Conservation (phyloP, 37 sponge, comb jelly and placozoan species). For the Beroe ovata region DNA sequence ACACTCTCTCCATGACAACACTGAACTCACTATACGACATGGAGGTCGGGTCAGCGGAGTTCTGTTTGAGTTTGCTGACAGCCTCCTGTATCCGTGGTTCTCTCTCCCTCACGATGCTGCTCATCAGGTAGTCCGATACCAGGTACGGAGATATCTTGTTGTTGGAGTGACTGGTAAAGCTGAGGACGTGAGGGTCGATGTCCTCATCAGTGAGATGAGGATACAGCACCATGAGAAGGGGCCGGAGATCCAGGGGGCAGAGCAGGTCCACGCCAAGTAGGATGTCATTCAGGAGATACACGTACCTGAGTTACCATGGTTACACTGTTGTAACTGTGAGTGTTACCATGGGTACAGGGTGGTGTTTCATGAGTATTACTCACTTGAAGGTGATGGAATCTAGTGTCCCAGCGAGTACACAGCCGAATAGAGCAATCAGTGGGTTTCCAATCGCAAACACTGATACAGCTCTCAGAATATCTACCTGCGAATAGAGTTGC, state of each 20-base stretch:
- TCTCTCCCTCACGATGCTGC: conserved; percentile 24
- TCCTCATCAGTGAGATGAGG: conserved; percentile 59
- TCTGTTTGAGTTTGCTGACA: conserved; percentile 33
- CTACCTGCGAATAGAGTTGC: conserved; percentile 3
- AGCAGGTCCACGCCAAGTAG: conserved; percentile 35
- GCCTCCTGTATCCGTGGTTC: conserved; percentile 23
- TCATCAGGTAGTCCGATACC: conserved; percentile 51
- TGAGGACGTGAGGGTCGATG: conserved; percentile 62
- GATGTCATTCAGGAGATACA: conserved; percentile 65
- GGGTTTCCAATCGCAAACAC: conserved; percentile 24
- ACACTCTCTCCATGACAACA: conserved; percentile 31
- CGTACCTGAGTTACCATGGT: conserved; percentile 45
- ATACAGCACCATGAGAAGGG: conserved; percentile 56
- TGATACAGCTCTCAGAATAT: conserved; percentile 32
- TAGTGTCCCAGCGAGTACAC: conserved; percentile 19
- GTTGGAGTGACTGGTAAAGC: neutral
- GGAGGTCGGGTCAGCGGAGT: neutral
- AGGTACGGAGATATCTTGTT: conserved; percentile 49
- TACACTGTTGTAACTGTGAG: no score
- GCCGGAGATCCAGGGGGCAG: conserved; percentile 52
- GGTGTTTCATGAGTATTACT: neutral
- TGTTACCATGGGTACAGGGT: neutral
- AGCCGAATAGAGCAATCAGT: conserved; percentile 40
- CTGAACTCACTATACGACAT: conserved; percentile 15
- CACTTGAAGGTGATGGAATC: conserved; percentile 15